Base-by-base conservation (phyloP, 2,797 vertebrate genomes). In the Carduelis carduelis region DNA sequence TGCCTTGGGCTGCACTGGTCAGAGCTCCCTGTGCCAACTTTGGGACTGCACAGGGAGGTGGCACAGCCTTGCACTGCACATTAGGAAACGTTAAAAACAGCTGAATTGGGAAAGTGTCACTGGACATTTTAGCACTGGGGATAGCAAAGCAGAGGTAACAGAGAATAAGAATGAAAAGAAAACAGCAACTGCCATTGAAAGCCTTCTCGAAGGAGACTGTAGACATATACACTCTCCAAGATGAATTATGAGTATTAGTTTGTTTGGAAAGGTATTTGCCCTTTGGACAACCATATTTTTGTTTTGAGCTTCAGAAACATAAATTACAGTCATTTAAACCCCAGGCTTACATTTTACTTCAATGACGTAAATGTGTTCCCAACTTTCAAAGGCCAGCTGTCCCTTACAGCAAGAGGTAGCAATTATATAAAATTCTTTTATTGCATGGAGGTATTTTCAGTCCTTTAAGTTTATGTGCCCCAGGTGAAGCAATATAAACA, bases 391-490 rank as follows among this genome's bases (percentile, higher is more conserved):
- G 93, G 53, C 90, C 93, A 97, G 93, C 84, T 95, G 87, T 86
- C 93, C 90, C 84, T 96, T 96, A 68, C 82, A 95, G 95, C 96
- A 91, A 94, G 93, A 96, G 96, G 96, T 87, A 96, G 89, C 92
- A 95, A 94, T 97, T 96, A 96, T 49, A 94, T 87, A 82, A 95
- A 95, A 87, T 75, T 76, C 69, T 65, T 95, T 95, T 96, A 94
- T 81, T 95, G 75, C 91, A 65, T 17, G 49, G 88, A 89, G 91
- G 90, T 71, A 96, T 91, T 94, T 93, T 84, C 69, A 95, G 86
- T 56, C 95, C 93, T 94, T 93, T 66, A 93, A 84, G 39, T 89
- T 96, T 96, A 94, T 89, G 83, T 95, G 95, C 83, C 89, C 84
- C 95, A 88, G 87, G 81, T 75, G 92, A 94, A 89, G 90, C 76